Percentiles rank a stretch among this genome's conserved stretches.
These are phyloP conservation scores for Meteorus cinctellus DNA, from an alignment of 2,888 invertebrate species.

Conservation along the genomic window DNA sequence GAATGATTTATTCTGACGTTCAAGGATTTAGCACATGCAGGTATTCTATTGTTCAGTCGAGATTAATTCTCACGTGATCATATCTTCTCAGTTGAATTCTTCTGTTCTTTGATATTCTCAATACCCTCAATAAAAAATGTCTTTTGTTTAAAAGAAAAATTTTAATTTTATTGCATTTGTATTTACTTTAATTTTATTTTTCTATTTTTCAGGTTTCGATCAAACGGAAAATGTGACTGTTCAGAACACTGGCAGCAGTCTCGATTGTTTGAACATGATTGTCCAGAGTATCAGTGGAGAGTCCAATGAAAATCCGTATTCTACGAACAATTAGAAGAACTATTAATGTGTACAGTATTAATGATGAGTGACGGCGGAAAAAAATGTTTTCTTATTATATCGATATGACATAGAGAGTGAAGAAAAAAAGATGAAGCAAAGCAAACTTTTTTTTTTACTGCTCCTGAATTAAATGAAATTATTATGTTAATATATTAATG, in stretches of 20 bases:
- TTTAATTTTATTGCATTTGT: not conserved
- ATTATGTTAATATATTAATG: not conserved
- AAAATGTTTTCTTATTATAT: not conserved
- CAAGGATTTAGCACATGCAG: no score
- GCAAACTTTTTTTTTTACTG: not conserved
- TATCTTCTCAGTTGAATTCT: not conserved
- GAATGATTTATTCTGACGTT: no score
- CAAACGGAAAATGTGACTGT: conserved; percentile 58
- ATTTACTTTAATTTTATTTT: not conserved
- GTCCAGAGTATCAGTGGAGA: conserved; percentile 80
- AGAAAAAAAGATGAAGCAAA: not conserved
- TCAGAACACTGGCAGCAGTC: conserved; percentile 76
- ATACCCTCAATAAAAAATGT: no score
- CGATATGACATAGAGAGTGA: not conserved
- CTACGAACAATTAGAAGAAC: conserved; percentile 58
- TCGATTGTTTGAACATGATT: conserved; percentile 81
- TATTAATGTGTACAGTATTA: conserved; percentile 43
- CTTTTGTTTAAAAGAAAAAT: no score
- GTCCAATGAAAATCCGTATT: conserved; percentile 60
- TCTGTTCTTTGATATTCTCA: no score
- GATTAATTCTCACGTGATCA: not conserved
- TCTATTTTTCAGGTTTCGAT: conserved; percentile 65
- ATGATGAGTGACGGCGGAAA: not conserved
- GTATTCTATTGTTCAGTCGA: no score
- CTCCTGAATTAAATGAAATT: not conserved